Percentiles rank a stretch among this genome's conserved stretches.
phyloP scores from a whole-genome alignment of 1,140 invertebrate genomes.

The Nebria ingens region DNA sequence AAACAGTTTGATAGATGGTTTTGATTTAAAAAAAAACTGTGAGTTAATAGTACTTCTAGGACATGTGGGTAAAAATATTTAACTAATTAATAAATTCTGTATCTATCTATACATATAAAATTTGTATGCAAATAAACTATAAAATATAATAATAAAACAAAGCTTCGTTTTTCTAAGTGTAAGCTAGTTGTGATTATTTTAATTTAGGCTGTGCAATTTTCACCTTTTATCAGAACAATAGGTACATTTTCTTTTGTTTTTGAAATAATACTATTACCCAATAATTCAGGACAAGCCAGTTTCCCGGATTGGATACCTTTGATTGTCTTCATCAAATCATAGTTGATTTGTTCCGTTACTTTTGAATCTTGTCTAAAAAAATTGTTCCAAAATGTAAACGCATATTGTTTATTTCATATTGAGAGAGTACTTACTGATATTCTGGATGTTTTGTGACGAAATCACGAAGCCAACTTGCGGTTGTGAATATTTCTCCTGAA shows the following conservation, averaged over 20 bases:
- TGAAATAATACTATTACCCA: slow-evolving; percentile 58
- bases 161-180: background rate
- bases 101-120: background rate
- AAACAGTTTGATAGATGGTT: background rate
- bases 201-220: background rate
- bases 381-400: no score
- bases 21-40: background rate
- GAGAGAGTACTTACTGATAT: slow-evolving; percentile 79
- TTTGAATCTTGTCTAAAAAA: slow-evolving; percentile 72
- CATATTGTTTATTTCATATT: no score
- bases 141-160: background rate
- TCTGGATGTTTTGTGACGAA: slow-evolving; percentile 82
- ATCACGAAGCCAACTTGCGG: slow-evolving; percentile 84
- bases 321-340: slow-evolving; percentile 78
- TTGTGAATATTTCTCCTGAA: slow-evolving; percentile 74
- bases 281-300: slow-evolving; percentile 60
- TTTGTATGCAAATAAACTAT: background rate
- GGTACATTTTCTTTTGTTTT: slow-evolving; percentile 76
- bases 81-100: background rate
- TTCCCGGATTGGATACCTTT: slow-evolving; percentile 61
- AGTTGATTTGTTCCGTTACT: slow-evolving; percentile 82
- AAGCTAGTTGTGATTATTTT: no score
- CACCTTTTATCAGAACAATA: slow-evolving; percentile 48
- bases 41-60: background rate
- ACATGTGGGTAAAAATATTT: background rate